A percentile compares a stretch with the other conserved stretches of the same genome.
These are phyloP conservation scores for Drosophila heteroneura DNA, from an alignment of 2,888 invertebrate genomes.

Conservation along the genomic window DNA sequence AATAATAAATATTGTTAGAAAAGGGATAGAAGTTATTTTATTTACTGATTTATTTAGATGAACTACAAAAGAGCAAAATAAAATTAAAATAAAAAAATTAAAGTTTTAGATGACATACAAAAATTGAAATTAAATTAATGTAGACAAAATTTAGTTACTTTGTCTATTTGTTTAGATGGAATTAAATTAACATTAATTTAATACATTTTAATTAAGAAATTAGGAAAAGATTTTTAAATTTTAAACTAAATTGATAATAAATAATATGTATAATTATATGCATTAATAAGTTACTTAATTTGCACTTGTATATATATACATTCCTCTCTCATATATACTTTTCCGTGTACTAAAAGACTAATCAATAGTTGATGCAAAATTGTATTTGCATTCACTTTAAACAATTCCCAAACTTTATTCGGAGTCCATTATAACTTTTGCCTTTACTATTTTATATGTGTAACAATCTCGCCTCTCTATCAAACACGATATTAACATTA, in stretches of 20 bases:
- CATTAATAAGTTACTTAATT: neutral
- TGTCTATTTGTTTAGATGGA: neutral
- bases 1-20: neutral
- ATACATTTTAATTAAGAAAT: neutral
- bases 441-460: neutral
- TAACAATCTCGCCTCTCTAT: neutral
- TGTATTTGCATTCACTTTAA: neutral
- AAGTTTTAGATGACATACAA: neutral
- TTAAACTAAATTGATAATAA: neutral
- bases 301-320: neutral
- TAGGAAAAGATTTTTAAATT: neutral
- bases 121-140: neutral
- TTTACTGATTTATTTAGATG: neutral
- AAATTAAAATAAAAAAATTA: neutral
- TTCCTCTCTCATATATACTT: neutral
- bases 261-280: neutral
- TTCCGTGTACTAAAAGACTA: neutral
- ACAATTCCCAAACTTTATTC: neutral
- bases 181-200: neutral
- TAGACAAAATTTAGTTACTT: neutral
- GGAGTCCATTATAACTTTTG: neutral
- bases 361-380: neutral
- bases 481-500: neutral
- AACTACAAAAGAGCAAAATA: neutral
- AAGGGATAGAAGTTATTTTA: neutral